These are phyloP conservation scores for Petrocephalus microphthalmus DNA, from an alignment of 2,113 vertebrate species.

Conservation along the genomic window DNA sequence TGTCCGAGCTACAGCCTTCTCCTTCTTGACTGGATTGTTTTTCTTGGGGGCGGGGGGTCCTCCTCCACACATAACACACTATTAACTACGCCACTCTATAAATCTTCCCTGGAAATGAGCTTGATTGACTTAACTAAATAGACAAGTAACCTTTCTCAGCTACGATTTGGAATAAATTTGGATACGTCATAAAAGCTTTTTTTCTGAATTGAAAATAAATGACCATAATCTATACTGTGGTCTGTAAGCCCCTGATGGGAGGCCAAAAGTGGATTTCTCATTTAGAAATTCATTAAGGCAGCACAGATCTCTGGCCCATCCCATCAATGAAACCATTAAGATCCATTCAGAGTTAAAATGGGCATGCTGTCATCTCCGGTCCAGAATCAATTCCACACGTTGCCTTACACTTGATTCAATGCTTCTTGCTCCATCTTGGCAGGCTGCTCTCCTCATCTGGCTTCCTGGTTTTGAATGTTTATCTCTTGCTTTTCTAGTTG, in stretches of 20 bases:
- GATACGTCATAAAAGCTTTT: background rate
- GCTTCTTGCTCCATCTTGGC: background rate
- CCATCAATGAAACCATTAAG: background rate
- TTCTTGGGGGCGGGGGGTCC: background rate
- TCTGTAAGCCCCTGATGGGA: background rate
- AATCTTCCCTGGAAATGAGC: constrained; percentile 3
- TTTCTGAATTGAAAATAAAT: background rate
- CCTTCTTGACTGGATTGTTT: background rate
- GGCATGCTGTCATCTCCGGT: background rate
- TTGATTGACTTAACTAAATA: constrained; percentile 4
- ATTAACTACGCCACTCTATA: constrained; percentile 12
- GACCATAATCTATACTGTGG: background rate
- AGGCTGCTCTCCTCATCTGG: background rate
- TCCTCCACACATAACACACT: background rate
- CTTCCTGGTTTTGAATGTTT: background rate
- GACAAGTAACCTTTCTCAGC: background rate
- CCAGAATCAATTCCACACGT: background rate
- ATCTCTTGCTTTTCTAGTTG: background rate
- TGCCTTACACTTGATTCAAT: background rate
- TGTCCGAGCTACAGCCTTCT: background rate
- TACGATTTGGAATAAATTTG: background rate
- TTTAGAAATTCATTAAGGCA: background rate
- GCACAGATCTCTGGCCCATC: background rate
- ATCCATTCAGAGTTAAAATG: background rate
- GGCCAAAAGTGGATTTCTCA: background rate